Evolutionary conservation across 2,797 vertebrate genomes (phyloP), one percentile per base, ranked within the genome.

Genomic region (Leptatherina wallacei): DNA sequence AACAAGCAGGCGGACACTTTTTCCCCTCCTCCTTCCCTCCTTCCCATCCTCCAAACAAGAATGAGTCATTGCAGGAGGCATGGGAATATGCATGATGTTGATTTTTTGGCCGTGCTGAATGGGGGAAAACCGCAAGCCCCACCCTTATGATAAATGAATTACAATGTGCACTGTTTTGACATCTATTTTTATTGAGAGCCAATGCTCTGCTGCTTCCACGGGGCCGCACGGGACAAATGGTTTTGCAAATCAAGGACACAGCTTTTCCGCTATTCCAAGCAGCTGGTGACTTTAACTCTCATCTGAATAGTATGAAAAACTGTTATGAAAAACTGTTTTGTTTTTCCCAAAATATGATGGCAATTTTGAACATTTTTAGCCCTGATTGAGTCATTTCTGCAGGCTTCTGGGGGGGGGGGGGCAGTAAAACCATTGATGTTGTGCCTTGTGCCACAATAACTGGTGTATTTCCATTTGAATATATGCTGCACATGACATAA

Each of bases 41-140:
- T 27, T 42, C 62, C 44, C 29, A 20, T 24, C 59, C 58, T 18
- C 74, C 11, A 8, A 61, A 73, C 70, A 69, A 49, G 30, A 80
- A 61, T 87, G 87, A 92, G 80, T 91, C 88, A 90, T 38, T 36
- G 72, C 64, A 6, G 49, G 66, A 77, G 18, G 61, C 78, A 54
- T 30, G n/a, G 73, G 75, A 77, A 75, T 18, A 73, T 68, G 76
- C 38, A 80, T 67, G 73, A 71, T 73, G 81, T 76, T 57, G 73
- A 82, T n/a, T 67, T 71, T 75, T 66, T 85, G 82, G 88, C 85
- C 36, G 55, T 3, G 24, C 42, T 36, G 33, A 54, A 65, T 8
- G 70, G 56, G 73, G 81, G 52, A 69, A 61, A 75, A 72, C 62
- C 69, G 55, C 29, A 16, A 76, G 47, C 56, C 61, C 61, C 81